Base-by-base conservation (phyloP, 2,888 invertebrate species). In the Eumacrocentrus americanus region DNA sequence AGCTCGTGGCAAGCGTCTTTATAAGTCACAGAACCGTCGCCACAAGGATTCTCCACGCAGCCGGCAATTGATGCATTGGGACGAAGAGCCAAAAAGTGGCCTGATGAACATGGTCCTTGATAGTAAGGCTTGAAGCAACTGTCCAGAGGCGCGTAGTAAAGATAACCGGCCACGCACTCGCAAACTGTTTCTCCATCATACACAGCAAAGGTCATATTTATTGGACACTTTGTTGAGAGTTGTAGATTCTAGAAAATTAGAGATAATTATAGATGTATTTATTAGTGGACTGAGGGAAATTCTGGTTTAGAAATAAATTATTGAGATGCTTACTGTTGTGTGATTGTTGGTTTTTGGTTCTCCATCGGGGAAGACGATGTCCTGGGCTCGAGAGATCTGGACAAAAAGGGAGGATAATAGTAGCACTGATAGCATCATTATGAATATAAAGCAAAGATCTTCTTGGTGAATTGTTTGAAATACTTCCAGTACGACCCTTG, bases 41-140 rank as follows among this genome's bases (percentile, higher is more conserved):
- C 12, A 71, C 89, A 90, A 0, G 86, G 85, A 79, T 89, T 89
- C 18, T 65, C 68, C 2, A 80, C 81, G 72, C 90, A 90, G 47
- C 82, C 78, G 0, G 89, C 88, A 57, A 86, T 81, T 1, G 83
- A 81, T 16, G 84, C 73, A 35, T 83, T 79, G 37, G 70, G 64
- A 7, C 79, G 81, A 12, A 89, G 79, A 4, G 85, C 71, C 18
- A 90, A 75, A 69, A 86, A 84, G 55, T 87, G 70, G 0, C 82
- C 83, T 0, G 70, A 55, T 1, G 72, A 60, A 70, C 90, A 90
- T 0, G 89, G 89, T 0, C 89, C 90, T 71, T 81, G 82, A 37
- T 82, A 81, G 71, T 83, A 89, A 0, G 86, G 86, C n/a, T 83
- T 81, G 82, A 85, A 88, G 71, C 90, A 90, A 9, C 76, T 77